phyloP scores from a whole-genome alignment of 1,140 invertebrate species.

The Globodera ellingtonae region DNA sequence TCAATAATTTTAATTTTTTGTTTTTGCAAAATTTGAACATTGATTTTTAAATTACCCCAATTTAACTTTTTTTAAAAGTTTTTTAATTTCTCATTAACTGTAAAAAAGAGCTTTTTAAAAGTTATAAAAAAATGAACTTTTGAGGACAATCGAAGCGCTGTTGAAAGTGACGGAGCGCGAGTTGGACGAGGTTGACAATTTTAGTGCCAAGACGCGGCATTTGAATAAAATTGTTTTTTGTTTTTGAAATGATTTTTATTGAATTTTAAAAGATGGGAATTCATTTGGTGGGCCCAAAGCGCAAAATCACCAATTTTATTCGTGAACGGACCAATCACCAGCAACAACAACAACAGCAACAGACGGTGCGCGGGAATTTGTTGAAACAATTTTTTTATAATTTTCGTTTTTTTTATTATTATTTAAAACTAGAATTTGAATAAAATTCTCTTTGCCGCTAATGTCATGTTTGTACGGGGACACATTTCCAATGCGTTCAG shows the following conservation, averaged over 20 bases:
- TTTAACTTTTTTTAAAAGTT: slow-evolving; percentile 9
- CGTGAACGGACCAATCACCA: neutral
- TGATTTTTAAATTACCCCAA: neutral
- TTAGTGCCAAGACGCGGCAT: too few species aligned
- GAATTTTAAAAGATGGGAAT: neutral
- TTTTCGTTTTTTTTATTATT: too few species aligned
- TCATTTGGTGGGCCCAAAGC: slow-evolving; percentile 17
- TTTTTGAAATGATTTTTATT: too few species aligned
- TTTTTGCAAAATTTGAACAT: neutral
- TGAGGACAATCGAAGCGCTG: slow-evolving; percentile 20
- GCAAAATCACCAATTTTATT: slow-evolving; percentile 28
- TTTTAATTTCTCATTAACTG: neutral
- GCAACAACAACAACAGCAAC: neutral
- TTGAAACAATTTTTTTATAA: too few species aligned
- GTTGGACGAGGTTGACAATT: slow-evolving; percentile 6
- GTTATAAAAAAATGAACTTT: slow-evolving; percentile 1
- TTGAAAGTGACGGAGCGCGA: slow-evolving; percentile 22
- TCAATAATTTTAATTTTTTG: neutral
- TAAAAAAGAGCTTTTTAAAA: neutral
- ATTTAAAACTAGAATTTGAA: too few species aligned
- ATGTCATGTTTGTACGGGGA: too few species aligned
- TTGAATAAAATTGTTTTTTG: too few species aligned
- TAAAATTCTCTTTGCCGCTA: too few species aligned
- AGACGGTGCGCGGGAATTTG: neutral
- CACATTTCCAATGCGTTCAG: neutral